Base-by-base conservation (phyloP, 1,140 invertebrate species). In the Aphaenogaster ashmeadi region DNA sequence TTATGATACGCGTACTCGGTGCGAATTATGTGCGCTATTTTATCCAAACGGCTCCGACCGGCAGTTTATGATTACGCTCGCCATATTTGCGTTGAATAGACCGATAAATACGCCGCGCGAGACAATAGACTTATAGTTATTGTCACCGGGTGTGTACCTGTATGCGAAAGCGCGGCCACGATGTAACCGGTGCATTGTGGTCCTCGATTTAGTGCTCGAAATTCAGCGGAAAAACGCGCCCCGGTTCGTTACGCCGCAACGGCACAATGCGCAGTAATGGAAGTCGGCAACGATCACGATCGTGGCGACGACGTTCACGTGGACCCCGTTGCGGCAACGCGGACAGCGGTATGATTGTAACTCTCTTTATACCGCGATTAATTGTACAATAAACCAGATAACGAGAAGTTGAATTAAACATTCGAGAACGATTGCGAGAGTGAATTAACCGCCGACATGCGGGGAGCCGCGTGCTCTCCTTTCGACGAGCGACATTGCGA, bases 51-150 rank as follows among this genome's bases (percentile, higher is more conserved):
- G 79, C 66, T 44, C 36, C 36, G 69, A 58, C 54, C 84, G 77
- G 38, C 77, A 77, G 38, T 91, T 91, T 91, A 91, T 91, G 90
- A 91, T 91, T 88, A 75, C 75, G 67, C 88, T 72, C 85, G 80
- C 79, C 60, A 91, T 91, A 91, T 91, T 91, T 91, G 90, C 90
- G 90, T 91, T 91, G 90, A 91, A 91, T 91, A 89, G 90, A 47
- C 77, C 90, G 90, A 91, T 91, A 91, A 91, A 91, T 91, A 91
- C 83, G 72, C 64, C 52, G 44, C 75, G 21, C 74, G 67, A 91
- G 88, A 91, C 90, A 91, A 91, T 91, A 91, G 90, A 91, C 90
- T 91, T 91, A 91, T 91, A 91, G 88, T 91, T 89, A 91, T 91
- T 88, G 90, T 91, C 90, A 91, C 80, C 58, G 74, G 62, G 27